Percentiles rank a stretch among this genome's conserved stretches.
Evolutionary conservation across 1,140 invertebrate genomes (phyloP).

Genomic region (Drosophila mojavensis): DNA sequence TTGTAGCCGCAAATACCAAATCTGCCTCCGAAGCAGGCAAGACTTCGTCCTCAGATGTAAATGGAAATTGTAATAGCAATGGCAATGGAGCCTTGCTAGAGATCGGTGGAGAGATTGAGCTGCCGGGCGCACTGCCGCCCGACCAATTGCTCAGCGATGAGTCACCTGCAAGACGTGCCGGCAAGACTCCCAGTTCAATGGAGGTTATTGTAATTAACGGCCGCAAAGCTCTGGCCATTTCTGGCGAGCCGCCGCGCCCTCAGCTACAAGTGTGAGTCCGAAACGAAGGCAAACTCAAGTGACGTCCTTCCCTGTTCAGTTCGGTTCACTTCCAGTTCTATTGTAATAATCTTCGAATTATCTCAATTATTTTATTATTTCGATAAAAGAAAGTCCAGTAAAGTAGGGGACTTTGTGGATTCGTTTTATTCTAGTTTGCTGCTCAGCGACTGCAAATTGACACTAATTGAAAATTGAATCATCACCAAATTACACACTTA

Average conservation of each 20-base stretch:
- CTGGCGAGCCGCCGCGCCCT: slow-evolving; percentile 13
- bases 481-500: too few species aligned
- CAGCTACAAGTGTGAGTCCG: slow-evolving; percentile 64
- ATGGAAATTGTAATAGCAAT: not conserved
- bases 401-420: too few species aligned
- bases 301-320: slow-evolving; percentile 11
- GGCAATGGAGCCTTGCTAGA: slow-evolving; percentile 22
- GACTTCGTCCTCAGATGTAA: not conserved
- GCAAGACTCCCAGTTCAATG: slow-evolving; percentile 26
- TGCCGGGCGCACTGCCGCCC: slow-evolving; percentile 42
- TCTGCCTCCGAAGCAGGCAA: not conserved
- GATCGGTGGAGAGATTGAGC: slow-evolving; percentile 41
- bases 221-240: slow-evolving; percentile 54
- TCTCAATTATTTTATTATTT: not conserved
- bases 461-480: too few species aligned
- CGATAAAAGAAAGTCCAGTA: not conserved
- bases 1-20: not conserved
- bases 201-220: slow-evolving; percentile 61
- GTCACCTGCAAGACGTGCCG: not conserved
- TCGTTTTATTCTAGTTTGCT: too few species aligned
- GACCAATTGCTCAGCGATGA: slow-evolving; percentile 31
- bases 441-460: too few species aligned
- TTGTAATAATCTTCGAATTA: not conserved
- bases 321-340: slow-evolving; percentile 10
- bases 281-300: slow-evolving; percentile 18